Evolutionary conservation across 2,888 invertebrate genomes (phyloP).

Genomic region (Silvanus unidentatus): DNA sequence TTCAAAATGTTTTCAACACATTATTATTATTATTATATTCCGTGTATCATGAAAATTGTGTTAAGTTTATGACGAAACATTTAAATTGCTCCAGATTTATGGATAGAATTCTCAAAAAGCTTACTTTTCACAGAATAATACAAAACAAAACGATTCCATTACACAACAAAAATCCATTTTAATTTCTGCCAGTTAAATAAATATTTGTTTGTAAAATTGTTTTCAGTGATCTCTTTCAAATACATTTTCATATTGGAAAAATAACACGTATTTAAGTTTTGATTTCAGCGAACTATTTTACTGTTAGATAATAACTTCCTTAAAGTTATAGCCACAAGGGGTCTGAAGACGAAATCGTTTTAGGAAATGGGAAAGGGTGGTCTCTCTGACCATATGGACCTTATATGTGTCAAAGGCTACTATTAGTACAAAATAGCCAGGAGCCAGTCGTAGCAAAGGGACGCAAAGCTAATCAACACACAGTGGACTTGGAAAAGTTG

Average conservation of each 20-base stretch:
- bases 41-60: slow-evolving; percentile 2
- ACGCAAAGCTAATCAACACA: slow-evolving; percentile 14
- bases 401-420: slow-evolving; percentile 8
- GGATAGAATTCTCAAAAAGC: no score
- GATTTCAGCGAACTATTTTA: no score
- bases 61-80: no score
- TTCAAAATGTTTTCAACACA: slow-evolving; percentile 1
- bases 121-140: no score
- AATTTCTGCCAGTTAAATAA: no score
- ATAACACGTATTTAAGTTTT: no score
- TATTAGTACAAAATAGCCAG: background rate
- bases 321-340: slow-evolving; percentile 5
- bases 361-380: slow-evolving; percentile 5
- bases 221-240: no score
- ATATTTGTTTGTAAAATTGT: no score
- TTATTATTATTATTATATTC: slow-evolving; percentile 1
- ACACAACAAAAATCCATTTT: no score
- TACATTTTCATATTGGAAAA: no score
- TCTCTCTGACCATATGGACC: slow-evolving; percentile 8
- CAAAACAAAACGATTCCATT: no score
- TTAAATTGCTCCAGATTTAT: no score
- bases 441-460: slow-evolving; percentile 5
- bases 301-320: slow-evolving; percentile 5
- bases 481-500: slow-evolving; percentile 8
- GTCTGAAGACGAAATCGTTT: slow-evolving; percentile 8